These are phyloP conservation scores for Netelia inedita DNA, from an alignment of 2,888 invertebrate species.

Conservation along the genomic window DNA sequence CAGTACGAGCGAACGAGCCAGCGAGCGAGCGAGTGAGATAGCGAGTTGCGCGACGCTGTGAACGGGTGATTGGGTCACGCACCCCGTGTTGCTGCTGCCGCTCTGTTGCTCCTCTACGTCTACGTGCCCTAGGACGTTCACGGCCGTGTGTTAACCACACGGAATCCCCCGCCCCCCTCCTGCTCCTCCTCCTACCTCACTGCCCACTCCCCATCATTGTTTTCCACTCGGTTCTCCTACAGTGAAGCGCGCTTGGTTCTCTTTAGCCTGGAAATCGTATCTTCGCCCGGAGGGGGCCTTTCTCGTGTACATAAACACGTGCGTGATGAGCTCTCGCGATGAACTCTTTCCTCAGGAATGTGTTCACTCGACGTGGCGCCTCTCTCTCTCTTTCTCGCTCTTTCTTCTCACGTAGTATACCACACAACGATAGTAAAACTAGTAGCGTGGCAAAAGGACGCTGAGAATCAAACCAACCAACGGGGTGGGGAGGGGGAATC, in stretches of 20 bases:
- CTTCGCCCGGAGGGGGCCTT: constrained; percentile 10
- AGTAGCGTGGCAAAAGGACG: background rate
- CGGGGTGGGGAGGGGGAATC: too few relatives aligned
- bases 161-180: constrained; percentile 73
- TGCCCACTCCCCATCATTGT: constrained; percentile 71
- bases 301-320: constrained; percentile 40
- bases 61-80: constrained; percentile 83
- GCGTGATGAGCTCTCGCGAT: constrained; percentile 37
- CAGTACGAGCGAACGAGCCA: constrained; percentile 44
- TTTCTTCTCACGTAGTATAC: background rate
- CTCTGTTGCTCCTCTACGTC: constrained; percentile 22
- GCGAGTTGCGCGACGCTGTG: constrained; percentile 72
- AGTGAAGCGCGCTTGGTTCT: background rate
- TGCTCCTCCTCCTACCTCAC: constrained; percentile 55
- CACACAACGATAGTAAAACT: background rate
- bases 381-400: background rate
- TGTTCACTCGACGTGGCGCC: background rate
- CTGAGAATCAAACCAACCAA: too few relatives aligned
- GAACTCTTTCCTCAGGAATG: constrained; percentile 22
- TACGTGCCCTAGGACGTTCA: constrained; percentile 82
- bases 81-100: constrained; percentile 76
- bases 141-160: constrained; percentile 76
- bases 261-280: constrained; percentile 24
- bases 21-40: constrained; percentile 51
- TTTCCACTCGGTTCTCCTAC: constrained; percentile 63